These are phyloP conservation scores for Scophthalmus maximus DNA, from an alignment of 2,113 vertebrate species.

Conservation along the genomic window DNA sequence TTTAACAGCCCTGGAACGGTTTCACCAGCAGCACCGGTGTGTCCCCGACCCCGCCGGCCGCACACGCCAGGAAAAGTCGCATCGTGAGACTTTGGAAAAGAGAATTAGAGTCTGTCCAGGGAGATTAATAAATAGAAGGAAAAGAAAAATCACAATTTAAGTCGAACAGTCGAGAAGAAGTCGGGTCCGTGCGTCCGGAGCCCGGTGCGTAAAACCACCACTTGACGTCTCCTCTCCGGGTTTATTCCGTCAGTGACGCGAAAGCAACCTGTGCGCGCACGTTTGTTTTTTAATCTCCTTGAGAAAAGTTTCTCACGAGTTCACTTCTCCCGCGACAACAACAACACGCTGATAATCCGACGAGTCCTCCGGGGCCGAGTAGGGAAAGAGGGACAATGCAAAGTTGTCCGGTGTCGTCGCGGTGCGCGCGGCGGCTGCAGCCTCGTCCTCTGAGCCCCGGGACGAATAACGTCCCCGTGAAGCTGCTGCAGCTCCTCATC, in stretches of 20 bases:
- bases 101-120: not conserved
- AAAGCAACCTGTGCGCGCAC: not conserved
- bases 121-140: not conserved
- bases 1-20: slow-evolving; percentile 53
- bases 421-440: too few species aligned
- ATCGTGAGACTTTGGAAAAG: not conserved
- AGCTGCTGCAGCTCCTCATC: slow-evolving; percentile 54
- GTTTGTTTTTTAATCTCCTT: not conserved
- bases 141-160: not conserved
- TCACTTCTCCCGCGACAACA: not conserved
- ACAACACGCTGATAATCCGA: not conserved
- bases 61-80: slow-evolving; percentile 36
- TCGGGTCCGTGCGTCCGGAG: not conserved
- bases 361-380: not conserved
- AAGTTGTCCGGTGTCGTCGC: too few species aligned
- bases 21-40: not conserved
- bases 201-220: slow-evolving; percentile 43
- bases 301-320: slow-evolving; percentile 18
- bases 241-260: slow-evolving; percentile 32
- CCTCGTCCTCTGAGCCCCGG: slow-evolving; percentile 30
- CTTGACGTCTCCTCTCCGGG: slow-evolving; percentile 25
- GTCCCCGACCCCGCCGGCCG: not conserved
- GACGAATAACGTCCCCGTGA: slow-evolving; percentile 55
- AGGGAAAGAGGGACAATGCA: too few species aligned
- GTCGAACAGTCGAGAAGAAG: too few species aligned